These are phyloP conservation scores for Deroptyus accipitrinus DNA, from an alignment of 2,113 vertebrate species.

Conservation along the genomic window DNA sequence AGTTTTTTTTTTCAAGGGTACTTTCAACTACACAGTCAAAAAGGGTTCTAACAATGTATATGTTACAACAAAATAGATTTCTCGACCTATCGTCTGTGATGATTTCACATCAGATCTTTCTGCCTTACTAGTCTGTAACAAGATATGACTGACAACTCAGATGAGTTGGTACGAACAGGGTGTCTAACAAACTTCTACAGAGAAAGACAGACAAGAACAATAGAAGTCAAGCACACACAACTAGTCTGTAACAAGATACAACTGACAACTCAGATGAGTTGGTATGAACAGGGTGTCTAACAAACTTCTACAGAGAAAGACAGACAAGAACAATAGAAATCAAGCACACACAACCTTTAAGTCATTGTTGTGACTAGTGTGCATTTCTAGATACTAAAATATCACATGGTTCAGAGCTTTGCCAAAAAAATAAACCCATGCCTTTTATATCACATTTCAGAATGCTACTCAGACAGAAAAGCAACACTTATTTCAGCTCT, in stretches of 20 bases:
- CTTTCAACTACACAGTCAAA: background rate
- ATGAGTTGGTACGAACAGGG: background rate
- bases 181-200: background rate
- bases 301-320: background rate
- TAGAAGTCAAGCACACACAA: background rate
- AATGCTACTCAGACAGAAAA: background rate
- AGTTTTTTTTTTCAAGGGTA: background rate
- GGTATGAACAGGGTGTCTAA: background rate
- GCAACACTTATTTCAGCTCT: background rate
- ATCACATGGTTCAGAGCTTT: background rate
- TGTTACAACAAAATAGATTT: background rate
- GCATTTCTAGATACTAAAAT: background rate
- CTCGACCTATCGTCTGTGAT: background rate
- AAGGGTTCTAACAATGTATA: background rate
- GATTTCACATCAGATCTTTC: background rate
- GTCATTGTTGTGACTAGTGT: background rate
- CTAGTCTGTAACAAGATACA: background rate
- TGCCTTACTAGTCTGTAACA: background rate
- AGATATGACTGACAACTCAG: background rate
- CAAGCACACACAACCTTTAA: background rate
- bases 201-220: background rate
- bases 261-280: background rate
- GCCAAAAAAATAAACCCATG: background rate
- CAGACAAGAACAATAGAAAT: background rate
- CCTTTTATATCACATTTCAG: background rate